Evolutionary conservation across 2,113 vertebrate species (phyloP), one percentile per base, ranked within the genome.

Genomic region (Ictalurus furcatus): DNA sequence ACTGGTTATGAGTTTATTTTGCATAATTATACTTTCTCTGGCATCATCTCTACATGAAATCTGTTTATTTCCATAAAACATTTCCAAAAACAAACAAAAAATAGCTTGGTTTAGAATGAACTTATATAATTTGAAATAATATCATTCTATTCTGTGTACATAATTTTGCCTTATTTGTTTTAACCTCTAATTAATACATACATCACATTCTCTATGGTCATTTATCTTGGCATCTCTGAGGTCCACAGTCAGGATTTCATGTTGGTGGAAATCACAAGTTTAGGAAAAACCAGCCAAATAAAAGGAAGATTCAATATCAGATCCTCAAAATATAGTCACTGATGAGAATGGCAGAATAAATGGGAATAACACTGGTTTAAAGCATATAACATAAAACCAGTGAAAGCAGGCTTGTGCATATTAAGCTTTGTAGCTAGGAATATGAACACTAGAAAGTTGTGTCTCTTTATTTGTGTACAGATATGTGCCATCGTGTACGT

Each of bases 1-100:
- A 44, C 19, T 54, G 40, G 21, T 58, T 30, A 79, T 79, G 8
- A 81, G 81, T 84, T 84, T 84, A 84, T 84, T 84, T 84, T 84
- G 30, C 16, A 44, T 28, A 84, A 40, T 84, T 44, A 28, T 61
- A 63, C 0, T 0, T 37, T 58, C 59, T n/a, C 28, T 12, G 19
- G 16, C 6, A 54, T 54, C 0, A 80, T n/a, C 25, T 52, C 25
- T 79, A 48, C 40, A 16, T 48, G 2, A 25, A 76, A 76, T 52
- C 25, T 28, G 19, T 52, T 73, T 54, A 23, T 9, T 73, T 37
- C 4, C 13, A 73, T 59, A 48, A 48, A 48, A 74, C 14, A 86
- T 25, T 44, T 65, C 13, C 12, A 61, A 37, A 86, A 59, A 40
- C 19, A 40, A 17, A 9, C 28, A 56, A 54, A 87, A 79, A 28